These are phyloP conservation scores for Hipposideros larvatus DNA, from an alignment of 2,797 vertebrate genomes.

Conservation along the genomic window DNA sequence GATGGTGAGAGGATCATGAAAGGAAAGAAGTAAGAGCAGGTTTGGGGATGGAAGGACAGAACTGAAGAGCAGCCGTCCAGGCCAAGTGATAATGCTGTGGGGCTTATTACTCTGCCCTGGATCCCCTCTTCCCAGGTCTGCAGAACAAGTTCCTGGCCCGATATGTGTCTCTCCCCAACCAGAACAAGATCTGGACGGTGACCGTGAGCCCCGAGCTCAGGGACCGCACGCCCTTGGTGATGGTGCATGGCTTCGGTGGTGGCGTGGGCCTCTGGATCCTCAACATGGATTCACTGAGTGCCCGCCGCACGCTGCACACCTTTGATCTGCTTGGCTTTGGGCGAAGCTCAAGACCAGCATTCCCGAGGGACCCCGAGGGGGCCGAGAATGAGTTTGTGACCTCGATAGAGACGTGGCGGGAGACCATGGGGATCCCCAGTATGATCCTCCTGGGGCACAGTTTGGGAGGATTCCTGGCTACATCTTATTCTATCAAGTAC, in stretches of 20 bases:
- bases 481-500: conserved; percentile 92
- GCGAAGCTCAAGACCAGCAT: conserved; percentile 93
- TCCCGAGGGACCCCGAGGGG: conserved; percentile 90
- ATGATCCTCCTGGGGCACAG: conserved; percentile 94
- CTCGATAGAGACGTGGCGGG: conserved; percentile 91
- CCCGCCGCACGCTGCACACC: conserved; percentile 89
- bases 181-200: conserved; percentile 94
- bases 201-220: conserved; percentile 88
- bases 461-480: conserved; percentile 92
- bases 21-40: neutral
- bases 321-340: conserved; percentile 96
- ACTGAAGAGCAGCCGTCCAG: neutral
- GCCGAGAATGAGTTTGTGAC: conserved; percentile 92
- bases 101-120: neutral
- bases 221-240: conserved; percentile 92
- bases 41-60: neutral
- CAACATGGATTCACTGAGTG: conserved; percentile 92
- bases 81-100: neutral
- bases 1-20: neutral
- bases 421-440: conserved; percentile 90
- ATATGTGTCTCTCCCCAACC: conserved; percentile 93
- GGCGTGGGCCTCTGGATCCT: conserved; percentile 95
- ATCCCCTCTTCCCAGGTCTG: conserved; percentile 88
- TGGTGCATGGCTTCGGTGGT: conserved; percentile 96
- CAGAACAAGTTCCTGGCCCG: conserved; percentile 93